Percentiles rank a stretch among this genome's conserved stretches.
Evolutionary conservation across 2,888 invertebrate genomes (phyloP).

Genomic region (Spodoptera picta): DNA sequence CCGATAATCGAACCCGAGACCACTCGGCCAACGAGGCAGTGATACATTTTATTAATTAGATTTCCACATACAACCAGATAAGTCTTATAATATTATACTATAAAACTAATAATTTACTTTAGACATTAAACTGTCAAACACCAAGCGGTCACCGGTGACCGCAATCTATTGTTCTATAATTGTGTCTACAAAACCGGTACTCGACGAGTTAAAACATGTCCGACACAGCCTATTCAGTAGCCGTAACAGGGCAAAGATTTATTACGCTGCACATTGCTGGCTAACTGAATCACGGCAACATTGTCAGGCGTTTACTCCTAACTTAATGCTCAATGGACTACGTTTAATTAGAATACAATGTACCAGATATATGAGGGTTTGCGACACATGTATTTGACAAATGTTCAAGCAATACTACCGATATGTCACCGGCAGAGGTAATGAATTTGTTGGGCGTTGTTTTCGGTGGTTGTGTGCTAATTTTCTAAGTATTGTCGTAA

Average conservation of each 20-base stretch:
- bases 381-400: conserved; percentile 75
- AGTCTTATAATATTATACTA: too few species aligned
- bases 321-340: conserved; percentile 56
- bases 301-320: conserved; percentile 53
- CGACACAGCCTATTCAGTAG: conserved; percentile 27
- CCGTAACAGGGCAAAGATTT: conserved; percentile 46
- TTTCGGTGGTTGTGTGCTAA: conserved; percentile 22
- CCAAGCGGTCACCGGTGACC: too few species aligned
- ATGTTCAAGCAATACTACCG: conserved; percentile 76
- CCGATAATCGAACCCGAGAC: too few species aligned
- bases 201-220: too few species aligned
- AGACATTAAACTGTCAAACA: too few species aligned
- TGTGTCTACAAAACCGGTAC: too few species aligned
- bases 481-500: not conserved
- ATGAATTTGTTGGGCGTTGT: conserved; percentile 70
- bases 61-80: not conserved
- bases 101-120: conserved; percentile 23
- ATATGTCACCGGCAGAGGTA: conserved; percentile 74
- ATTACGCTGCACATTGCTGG: conserved; percentile 48
- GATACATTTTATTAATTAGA: too few species aligned
- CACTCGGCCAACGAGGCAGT: too few species aligned
- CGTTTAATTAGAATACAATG: conserved; percentile 72
- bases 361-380: conserved; percentile 77
- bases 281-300: conserved; percentile 51
- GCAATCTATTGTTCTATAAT: too few species aligned